phyloP scores from a whole-genome alignment of 2,888 invertebrate genomes.

The Phania funesta region DNA sequence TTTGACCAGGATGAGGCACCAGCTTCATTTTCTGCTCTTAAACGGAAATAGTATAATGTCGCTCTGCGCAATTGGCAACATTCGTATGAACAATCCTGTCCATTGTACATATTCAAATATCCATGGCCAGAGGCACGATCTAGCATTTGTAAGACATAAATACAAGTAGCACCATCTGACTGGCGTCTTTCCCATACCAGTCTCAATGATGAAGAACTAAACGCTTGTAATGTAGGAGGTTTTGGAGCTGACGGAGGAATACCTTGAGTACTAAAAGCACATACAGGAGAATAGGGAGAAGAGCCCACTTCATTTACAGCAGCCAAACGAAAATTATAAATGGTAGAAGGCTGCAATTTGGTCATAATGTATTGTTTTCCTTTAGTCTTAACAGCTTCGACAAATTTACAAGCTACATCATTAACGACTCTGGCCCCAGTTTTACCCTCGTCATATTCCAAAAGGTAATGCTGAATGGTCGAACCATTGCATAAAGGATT shows the following conservation, averaged over 20 bases:
- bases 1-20: constrained; percentile 92
- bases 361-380: constrained; percentile 88
- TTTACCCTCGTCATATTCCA: constrained; percentile 89
- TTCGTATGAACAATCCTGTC: constrained; percentile 85
- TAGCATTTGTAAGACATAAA: constrained; percentile 91
- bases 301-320: constrained; percentile 91
- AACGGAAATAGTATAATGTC: constrained; percentile 90
- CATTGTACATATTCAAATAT: constrained; percentile 89
- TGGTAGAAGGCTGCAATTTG: constrained; percentile 89
- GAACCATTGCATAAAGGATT: constrained; percentile 90
- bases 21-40: constrained; percentile 90
- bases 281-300: constrained; percentile 86
- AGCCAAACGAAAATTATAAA: constrained; percentile 90
- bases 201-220: constrained; percentile 84
- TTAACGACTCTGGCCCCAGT: constrained; percentile 79
- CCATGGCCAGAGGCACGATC: constrained; percentile 86
- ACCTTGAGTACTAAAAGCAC: constrained; percentile 87
- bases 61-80: constrained; percentile 87
- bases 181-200: constrained; percentile 88
- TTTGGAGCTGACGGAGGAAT: constrained; percentile 89
- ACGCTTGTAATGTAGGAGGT: constrained; percentile 86
- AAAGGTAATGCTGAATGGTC: constrained; percentile 86
- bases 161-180: constrained; percentile 84
- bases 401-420: constrained; percentile 80
- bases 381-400: constrained; percentile 87